These are phyloP conservation scores for Ochropacha duplaris DNA, from an alignment of 2,888 invertebrate genomes.

Conservation along the genomic window DNA sequence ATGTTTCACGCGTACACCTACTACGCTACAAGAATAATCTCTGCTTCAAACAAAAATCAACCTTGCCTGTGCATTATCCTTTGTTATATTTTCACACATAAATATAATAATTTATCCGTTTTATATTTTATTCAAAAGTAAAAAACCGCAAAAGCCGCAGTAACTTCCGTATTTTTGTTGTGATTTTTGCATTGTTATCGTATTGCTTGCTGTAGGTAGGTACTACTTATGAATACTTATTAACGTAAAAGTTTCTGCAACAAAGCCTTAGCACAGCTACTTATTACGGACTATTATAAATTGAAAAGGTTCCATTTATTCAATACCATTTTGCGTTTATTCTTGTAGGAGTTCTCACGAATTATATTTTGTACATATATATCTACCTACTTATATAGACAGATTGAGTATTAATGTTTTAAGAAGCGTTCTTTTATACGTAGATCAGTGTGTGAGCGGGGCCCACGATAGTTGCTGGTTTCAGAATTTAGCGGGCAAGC, in stretches of 20 bases:
- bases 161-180: slow-evolving; percentile 60
- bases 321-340: slow-evolving; percentile 18
- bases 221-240: slow-evolving; percentile 26
- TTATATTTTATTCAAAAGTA: slow-evolving; percentile 34
- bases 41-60: slow-evolving; percentile 25
- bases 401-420: slow-evolving; percentile 7
- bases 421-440: neutral
- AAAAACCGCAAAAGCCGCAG: slow-evolving; percentile 64
- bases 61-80: slow-evolving; percentile 32
- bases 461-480: too few species aligned
- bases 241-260: slow-evolving; percentile 10
- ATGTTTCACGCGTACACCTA: neutral
- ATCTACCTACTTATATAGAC: slow-evolving; percentile 4
- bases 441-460: too few species aligned
- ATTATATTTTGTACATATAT: too few species aligned
- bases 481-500: too few species aligned
- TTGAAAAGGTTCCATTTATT: slow-evolving; percentile 21
- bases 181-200: slow-evolving; percentile 55
- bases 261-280: slow-evolving; percentile 1
- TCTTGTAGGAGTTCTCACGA: slow-evolving; percentile 26
- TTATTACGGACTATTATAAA: slow-evolving; percentile 7
- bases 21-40: neutral
- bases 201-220: slow-evolving; percentile 10
- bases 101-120: slow-evolving; percentile 29
- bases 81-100: slow-evolving; percentile 35